Percentiles rank a stretch among this genome's conserved stretches.
Evolutionary conservation across 2,113 vertebrate genomes (phyloP).

Genomic region (Puffinus mauretanicus): DNA sequence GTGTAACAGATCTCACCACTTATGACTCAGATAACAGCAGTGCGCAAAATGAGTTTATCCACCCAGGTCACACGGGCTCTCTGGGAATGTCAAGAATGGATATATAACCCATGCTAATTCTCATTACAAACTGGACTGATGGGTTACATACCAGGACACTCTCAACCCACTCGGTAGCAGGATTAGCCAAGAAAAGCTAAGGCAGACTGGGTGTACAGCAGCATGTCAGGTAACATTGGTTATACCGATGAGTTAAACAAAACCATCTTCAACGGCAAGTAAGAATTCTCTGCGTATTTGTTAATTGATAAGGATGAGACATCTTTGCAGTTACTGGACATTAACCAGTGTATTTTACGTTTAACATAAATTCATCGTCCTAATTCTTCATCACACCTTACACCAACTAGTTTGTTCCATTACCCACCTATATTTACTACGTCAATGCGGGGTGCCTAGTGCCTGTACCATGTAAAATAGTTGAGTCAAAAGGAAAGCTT

Average conservation of each 20-base stretch:
- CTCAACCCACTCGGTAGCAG: not conserved
- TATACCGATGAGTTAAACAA: not conserved
- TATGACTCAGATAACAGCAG: not conserved
- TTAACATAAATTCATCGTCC: not conserved
- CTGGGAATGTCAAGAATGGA: not conserved
- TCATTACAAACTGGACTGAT: not conserved
- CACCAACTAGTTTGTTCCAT: not conserved
- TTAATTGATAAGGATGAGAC: not conserved
- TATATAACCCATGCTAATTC: not conserved
- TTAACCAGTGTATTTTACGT: not conserved
- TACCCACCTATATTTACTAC: not conserved
- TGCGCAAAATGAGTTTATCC: not conserved
- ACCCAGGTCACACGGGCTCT: accelerated
- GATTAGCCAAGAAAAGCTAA: not conserved
- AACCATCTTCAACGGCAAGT: not conserved
- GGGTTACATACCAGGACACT: not conserved
- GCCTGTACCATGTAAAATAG: accelerated
- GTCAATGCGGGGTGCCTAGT: accelerated
- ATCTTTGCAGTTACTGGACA: not conserved
- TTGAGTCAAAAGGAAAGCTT: not conserved
- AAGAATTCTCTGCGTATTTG: not conserved
- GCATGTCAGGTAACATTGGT: not conserved
- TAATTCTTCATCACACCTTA: not conserved
- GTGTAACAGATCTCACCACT: not conserved
- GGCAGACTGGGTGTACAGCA: not conserved